A percentile compares a stretch with the other conserved stretches of the same genome.
These are phyloP conservation scores for Drosophila lowei DNA, from an alignment of 1,140 invertebrate species.

Conservation along the genomic window DNA sequence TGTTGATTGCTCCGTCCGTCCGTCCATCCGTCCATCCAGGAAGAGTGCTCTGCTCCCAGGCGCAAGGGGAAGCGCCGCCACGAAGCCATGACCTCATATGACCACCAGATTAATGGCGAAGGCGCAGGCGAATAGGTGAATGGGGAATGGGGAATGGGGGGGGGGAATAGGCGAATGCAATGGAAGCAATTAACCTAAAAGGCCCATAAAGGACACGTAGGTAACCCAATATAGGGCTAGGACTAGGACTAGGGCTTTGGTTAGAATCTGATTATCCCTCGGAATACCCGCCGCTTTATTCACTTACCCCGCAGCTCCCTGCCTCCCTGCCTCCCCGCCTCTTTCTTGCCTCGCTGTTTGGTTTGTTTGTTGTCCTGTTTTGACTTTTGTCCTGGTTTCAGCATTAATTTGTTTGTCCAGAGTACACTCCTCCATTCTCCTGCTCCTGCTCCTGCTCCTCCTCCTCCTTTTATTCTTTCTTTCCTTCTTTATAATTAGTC, in stretches of 20 bases:
- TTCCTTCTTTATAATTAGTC: conserved; percentile 38
- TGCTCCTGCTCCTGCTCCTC: background rate
- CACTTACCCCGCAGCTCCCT: conserved; percentile 25
- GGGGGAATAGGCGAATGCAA: conserved; percentile 34
- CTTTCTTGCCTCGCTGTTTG: background rate
- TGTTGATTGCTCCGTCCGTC: conserved; percentile 6
- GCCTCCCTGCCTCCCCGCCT: too few relatives aligned
- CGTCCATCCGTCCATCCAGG: background rate
- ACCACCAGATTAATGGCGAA: conserved; percentile 34
- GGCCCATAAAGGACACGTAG: conserved; percentile 53
- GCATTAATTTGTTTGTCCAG: conserved; percentile 7
- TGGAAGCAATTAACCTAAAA: conserved; percentile 76
- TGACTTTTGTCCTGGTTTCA: conserved; percentile 28
- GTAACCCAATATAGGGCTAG: conserved; percentile 55
- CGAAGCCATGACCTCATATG: conserved; percentile 74
- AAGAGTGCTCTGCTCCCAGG: too few relatives aligned
- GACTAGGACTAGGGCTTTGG: background rate
- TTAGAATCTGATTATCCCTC: conserved; percentile 29
- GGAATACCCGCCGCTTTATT: background rate
- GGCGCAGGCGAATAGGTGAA: background rate
- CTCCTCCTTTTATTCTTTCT: too few relatives aligned
- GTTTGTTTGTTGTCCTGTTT: conserved; percentile 23
- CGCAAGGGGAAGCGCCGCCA: conserved; percentile 27
- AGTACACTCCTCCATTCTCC: background rate
- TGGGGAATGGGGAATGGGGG: too few relatives aligned